phyloP scores from a whole-genome alignment of 2,113 vertebrate species.

The Cinclus cinclus region DNA sequence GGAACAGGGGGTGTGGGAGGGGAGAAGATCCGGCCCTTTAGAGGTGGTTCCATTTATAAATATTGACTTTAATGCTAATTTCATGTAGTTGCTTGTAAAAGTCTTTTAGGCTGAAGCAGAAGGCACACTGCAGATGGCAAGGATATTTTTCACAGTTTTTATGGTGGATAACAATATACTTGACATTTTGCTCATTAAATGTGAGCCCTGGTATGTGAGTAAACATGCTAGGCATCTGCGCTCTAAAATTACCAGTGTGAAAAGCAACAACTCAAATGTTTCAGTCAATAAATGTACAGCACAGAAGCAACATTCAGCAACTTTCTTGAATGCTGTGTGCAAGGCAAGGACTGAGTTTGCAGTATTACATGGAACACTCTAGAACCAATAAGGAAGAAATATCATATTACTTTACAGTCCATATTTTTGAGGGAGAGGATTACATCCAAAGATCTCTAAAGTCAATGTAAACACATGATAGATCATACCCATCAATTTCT shows the following conservation, averaged over 20 bases:
- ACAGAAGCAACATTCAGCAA: slow-evolving; percentile 68
- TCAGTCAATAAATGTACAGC: slow-evolving; percentile 75
- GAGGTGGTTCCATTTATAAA: slow-evolving; percentile 54
- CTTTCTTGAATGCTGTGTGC: slow-evolving; percentile 39
- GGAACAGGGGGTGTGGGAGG: slow-evolving; percentile 27
- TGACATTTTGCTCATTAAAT: slow-evolving; percentile 79
- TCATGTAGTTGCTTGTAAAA: slow-evolving; percentile 62
- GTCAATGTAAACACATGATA: neutral
- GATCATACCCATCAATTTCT: neutral
- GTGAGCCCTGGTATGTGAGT: slow-evolving; percentile 74
- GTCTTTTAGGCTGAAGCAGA: slow-evolving; percentile 69
- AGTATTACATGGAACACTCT: slow-evolving; percentile 42
- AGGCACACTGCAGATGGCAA: slow-evolving; percentile 74
- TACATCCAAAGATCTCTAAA: slow-evolving; percentile 35
- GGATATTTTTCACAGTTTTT: slow-evolving; percentile 79
- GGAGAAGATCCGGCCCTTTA: slow-evolving; percentile 37
- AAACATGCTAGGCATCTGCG: slow-evolving; percentile 70
- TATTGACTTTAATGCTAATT: slow-evolving; percentile 64
- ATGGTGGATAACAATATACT: slow-evolving; percentile 76
- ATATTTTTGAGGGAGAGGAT: slow-evolving; percentile 16
- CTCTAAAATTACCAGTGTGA: slow-evolving; percentile 74
- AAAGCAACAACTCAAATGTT: slow-evolving; percentile 71
- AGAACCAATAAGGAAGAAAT: slow-evolving; percentile 57
- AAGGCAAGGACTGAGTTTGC: slow-evolving; percentile 17
- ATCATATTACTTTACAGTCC: slow-evolving; percentile 59